Base-by-base conservation (phyloP, 2,888 invertebrate species). In the Lathronympha strigana region DNA sequence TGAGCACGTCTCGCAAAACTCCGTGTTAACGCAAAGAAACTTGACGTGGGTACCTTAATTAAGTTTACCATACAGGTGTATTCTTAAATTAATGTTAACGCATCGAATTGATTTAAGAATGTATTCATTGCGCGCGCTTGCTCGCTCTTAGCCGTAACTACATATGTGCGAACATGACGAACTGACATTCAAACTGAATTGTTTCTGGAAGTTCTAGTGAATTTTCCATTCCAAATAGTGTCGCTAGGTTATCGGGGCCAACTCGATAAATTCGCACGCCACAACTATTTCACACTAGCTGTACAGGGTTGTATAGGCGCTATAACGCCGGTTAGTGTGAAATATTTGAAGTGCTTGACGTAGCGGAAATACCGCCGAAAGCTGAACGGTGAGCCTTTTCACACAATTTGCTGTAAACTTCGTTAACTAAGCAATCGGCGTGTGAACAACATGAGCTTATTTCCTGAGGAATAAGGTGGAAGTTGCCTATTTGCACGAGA, bases 1-100 rank as follows among this genome's bases (percentile, higher is more conserved):
- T 66, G 54, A 66, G 47, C 66, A 66, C 66, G 66, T 66, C 11
- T 49, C 47, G 49, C 50, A 66, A 61, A 54, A 66, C 54, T 66
- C 60, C 13, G 19, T 36, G 47, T 61, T 61, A 64, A 51, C 38
- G 47, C 71, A 72, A 79, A 80, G 81, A 80, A 76, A 80, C 79
- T 79, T 82, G 79, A 82, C 74, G 76, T 78, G 78, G 78, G 82
- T 78, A 70, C 69, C 66, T 75, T 82, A 83, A 81, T 83, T 80
- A 81, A 79, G 78, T 83, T 82, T 78, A 69, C 74, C 54, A 67
- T 6, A 4, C n/a, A 15, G 6, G 6, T 21, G 19, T 6, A 47
- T 25, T 47, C 23, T 23, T n/a, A 5, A 23, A 47, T 47, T 23
- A 4, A 13, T 17, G 13, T 25, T n/a, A 5, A 1, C 47, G 13